Conservation (phyloP, 2,113 vertebrate species). For the Etia nguti region DNA sequence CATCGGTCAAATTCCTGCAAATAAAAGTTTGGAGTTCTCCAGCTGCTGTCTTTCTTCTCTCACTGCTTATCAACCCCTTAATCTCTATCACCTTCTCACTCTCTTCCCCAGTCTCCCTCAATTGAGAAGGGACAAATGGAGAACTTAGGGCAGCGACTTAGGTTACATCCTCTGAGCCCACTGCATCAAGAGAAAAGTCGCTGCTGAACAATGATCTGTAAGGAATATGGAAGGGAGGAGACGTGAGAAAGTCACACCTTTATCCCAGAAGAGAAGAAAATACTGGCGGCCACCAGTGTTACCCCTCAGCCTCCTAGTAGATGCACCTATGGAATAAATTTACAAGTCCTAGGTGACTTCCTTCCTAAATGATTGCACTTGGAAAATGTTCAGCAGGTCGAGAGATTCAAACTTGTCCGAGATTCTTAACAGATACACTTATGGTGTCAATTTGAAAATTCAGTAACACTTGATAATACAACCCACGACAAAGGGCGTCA, state of each 20-base stretch:
- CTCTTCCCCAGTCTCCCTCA: neutral
- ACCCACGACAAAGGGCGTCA: rapidly evolving
- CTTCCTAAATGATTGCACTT: neutral
- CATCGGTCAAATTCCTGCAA: neutral
- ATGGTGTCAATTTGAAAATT: neutral
- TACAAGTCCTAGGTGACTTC: neutral
- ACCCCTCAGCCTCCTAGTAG: rapidly evolving
- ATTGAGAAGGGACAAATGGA: neutral
- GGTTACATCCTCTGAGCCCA: slow-evolving; percentile 49
- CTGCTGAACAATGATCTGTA: slow-evolving; percentile 39
- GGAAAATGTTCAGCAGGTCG: neutral
- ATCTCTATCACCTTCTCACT: slow-evolving; percentile 13
- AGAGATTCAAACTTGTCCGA: neutral
- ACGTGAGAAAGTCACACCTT: slow-evolving; percentile 33
- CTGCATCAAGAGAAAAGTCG: slow-evolving; percentile 32
- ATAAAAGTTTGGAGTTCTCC: neutral
- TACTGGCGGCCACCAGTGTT: neutral
- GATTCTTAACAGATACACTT: neutral
- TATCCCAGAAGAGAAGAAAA: slow-evolving; percentile 14
- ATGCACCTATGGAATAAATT: neutral
- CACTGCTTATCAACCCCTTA: neutral
- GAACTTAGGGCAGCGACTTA: neutral
- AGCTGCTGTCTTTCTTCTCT: neutral
- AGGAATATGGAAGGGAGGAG: slow-evolving; percentile 24
- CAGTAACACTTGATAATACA: neutral